Conservation (phyloP, 2,113 vertebrate genomes). For the Lynx canadensis region DNA sequence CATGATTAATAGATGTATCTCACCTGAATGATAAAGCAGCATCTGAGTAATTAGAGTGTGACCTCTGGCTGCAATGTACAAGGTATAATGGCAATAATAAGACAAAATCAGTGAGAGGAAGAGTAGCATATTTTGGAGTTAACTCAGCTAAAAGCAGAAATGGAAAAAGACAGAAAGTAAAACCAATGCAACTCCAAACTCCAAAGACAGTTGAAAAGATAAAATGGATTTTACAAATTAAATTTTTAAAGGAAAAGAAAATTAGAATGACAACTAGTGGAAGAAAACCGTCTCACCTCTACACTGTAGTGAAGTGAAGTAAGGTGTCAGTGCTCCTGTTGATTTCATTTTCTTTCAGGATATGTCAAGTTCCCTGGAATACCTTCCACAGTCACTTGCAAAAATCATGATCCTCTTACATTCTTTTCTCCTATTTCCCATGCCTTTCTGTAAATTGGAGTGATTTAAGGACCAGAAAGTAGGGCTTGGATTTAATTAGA, state of each 20-base stretch:
- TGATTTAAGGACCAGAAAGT: neutral
- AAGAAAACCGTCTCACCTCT: neutral
- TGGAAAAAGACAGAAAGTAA: neutral
- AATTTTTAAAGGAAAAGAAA: neutral
- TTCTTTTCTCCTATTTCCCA: neutral
- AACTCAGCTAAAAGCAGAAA: neutral
- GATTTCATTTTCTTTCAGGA: neutral
- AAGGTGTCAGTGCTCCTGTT: neutral
- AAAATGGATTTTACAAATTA: slow-evolving; percentile 7
- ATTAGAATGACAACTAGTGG: neutral
- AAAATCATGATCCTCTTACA: neutral
- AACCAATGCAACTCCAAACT: neutral
- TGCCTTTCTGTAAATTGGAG: neutral
- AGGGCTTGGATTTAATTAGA: neutral
- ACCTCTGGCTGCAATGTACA: neutral
- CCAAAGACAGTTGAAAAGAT: neutral
- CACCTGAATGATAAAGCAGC: neutral
- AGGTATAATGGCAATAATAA: neutral
- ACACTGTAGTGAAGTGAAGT: neutral
- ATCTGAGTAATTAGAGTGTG: neutral
- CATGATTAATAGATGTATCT: neutral
- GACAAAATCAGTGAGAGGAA: neutral
- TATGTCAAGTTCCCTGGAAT: neutral
- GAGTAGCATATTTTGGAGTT: neutral
- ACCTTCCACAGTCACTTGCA: neutral